Evolutionary conservation across 2,888 invertebrate genomes (phyloP), one percentile per base, ranked within the genome.

Genomic region (Syrphus vitripennis): DNA sequence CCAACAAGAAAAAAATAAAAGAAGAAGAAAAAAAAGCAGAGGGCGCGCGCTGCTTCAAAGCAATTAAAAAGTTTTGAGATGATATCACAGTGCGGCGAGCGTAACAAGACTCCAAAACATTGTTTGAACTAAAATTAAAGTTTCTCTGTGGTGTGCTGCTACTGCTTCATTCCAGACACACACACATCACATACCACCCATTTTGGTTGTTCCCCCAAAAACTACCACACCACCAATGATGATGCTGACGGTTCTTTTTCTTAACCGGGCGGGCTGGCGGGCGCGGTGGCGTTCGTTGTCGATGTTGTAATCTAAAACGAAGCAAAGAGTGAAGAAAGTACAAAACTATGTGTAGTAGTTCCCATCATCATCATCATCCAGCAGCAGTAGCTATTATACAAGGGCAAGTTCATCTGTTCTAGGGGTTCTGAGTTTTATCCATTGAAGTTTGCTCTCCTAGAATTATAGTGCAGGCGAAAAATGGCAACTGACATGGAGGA

Each of bases 41-140:
- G 53, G 29, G 53, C 24, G 34, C 67, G 42, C 16, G 24, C 65
- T 74, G 24, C 65, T 74, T 24, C 10, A 67, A 69, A 74, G 86
- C 86, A 86, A 86, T 86, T 86, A 86, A 86, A 86, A 86, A 86
- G 77, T 86, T 86, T 81, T 63, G 65, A 59, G 86, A 86, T 86
- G 81, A 77, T 81, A 86, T 86, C 81, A 74, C 40, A 76, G 72
- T 77, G 72, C 72, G 77, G 74, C 77, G 81, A 76, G 84, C 76
- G 84, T 77, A 84, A 81, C 77, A 81, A 81, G 81, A 86, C 81
- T 70, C 81, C 77, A 77, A 59, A 81, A 82, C 83, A 83, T 75
- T 86, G 86, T 86, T 86, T 86, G 81, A 77, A 86, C 81, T 77
- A 77, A 81, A 67, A 86, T 86, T 86, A 77, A 86, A 86, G 77